phyloP scores from a whole-genome alignment of 2,113 vertebrate species.

The Myxocyprinus asiaticus region DNA sequence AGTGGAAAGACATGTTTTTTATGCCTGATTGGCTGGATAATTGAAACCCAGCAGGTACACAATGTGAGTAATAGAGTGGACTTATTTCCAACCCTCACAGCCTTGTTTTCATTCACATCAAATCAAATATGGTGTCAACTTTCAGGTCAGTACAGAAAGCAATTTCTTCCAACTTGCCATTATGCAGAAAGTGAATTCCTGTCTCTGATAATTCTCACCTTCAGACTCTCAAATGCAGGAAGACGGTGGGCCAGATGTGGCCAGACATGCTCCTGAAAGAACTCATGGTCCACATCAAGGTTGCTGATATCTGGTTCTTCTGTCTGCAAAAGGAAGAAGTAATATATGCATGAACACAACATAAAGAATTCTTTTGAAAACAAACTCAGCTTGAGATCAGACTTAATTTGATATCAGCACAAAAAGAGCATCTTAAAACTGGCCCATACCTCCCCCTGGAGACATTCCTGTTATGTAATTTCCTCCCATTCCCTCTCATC shows the following conservation, averaged over 20 bases:
- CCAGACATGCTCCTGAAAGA: constrained; percentile 87
- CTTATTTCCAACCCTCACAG: no score
- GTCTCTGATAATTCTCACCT: constrained; percentile 69
- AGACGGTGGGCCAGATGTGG: constrained; percentile 77
- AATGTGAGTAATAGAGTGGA: no score
- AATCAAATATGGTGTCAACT: no score
- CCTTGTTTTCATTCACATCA: no score
- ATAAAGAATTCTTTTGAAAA: neutral
- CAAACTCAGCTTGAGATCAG: neutral
- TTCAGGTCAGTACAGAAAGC: no score
- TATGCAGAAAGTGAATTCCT: no score
- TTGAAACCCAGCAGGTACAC: no score
- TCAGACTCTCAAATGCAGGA: constrained; percentile 82
- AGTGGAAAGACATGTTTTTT: no score
- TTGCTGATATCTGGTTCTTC: constrained; percentile 81
- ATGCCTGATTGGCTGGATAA: no score
- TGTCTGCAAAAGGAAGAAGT: constrained; percentile 58
- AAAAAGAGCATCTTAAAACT: no score
- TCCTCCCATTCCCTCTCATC: constrained; percentile 84
- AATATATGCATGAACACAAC: neutral
- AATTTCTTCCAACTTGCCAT: no score
- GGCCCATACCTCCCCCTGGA: constrained; percentile 77
- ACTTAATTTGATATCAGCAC: no score
- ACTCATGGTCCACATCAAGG: constrained; percentile 85
- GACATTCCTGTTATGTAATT: constrained; percentile 86